Base-by-base conservation (phyloP, 2,888 invertebrate species). In the Brachypterus glaber region DNA sequence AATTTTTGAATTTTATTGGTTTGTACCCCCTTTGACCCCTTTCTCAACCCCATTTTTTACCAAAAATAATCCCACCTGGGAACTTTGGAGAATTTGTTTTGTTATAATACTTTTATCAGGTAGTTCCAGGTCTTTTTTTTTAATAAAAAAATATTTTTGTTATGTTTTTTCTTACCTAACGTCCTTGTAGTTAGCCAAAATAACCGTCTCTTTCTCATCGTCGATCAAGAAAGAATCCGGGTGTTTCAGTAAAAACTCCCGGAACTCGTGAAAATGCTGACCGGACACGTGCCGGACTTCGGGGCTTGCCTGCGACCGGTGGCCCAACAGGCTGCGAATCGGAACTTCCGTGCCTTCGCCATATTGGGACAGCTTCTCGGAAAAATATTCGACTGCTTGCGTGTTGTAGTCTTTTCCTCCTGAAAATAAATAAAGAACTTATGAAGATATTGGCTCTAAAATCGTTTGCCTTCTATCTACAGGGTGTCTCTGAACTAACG, bases 361-460 rank as follows among this genome's bases (percentile, higher is more conserved):
- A 66, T 97, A 93, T 68, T 96, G 90, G 47, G 88, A 73, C 67
- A 98, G 78, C 71, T 96, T 95, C 61, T 85, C 80, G 38, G 89
- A 86, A 69, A 98, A 98, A 71, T 96, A 98, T 61, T 93, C 90
- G 56, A 96, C 93, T 39, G 98, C 96, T 70, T 96, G 96, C 59
- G 85, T 82, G 54, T 91, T 93, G 66, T 92, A 92, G 64, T 93
- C 89, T 53, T 86, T 78, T 59, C 82, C 82, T 49, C 80, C 79
- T 45, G 69, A 24, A 55, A 53, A 32, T 18, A 41, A 36, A 12
- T 17, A 8, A 41, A 35, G 25, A n/a, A 30, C n/a, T n/a, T n/a
- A n/a, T n/a, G n/a, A n/a, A n/a, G n/a, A n/a, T n/a, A n/a, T n/a
- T n/a, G n/a, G n/a, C n/a, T n/a, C n/a, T n/a, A n/a, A n/a, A n/a